Evolutionary conservation across 2,888 invertebrate species (phyloP).

Genomic region (Epinotia brunnichana): DNA sequence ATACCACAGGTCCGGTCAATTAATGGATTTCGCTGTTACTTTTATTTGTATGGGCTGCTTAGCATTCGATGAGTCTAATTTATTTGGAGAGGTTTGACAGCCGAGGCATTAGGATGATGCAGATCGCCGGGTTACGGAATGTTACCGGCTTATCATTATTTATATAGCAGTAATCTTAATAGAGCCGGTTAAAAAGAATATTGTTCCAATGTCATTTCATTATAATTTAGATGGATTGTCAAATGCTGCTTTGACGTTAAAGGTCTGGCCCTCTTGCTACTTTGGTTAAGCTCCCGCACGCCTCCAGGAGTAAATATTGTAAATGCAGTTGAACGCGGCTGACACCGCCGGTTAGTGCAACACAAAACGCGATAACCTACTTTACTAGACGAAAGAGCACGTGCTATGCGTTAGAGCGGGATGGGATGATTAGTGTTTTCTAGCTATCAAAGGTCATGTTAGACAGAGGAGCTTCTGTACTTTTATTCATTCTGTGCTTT

Average conservation of each 20-base stretch:
- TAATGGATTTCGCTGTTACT: conserved; percentile 82
- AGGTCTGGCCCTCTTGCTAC: too few species aligned
- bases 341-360: too few species aligned
- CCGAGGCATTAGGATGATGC: conserved; percentile 68
- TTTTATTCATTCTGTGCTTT: too few species aligned
- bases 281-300: too few species aligned
- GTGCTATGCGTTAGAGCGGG: too few species aligned
- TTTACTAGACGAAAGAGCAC: too few species aligned
- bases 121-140: conserved; percentile 62
- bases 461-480: too few species aligned
- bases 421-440: too few species aligned
- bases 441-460: too few species aligned
- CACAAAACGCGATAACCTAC: too few species aligned
- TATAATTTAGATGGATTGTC: neutral
- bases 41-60: conserved; percentile 76
- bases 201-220: neutral
- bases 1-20: conserved; percentile 74
- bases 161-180: conserved; percentile 12
- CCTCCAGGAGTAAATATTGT: too few species aligned
- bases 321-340: too few species aligned
- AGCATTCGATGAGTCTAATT: conserved; percentile 75
- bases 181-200: neutral
- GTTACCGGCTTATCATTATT: conserved; percentile 52
- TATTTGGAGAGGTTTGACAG: conserved; percentile 78
- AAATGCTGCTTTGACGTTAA: neutral